A percentile compares a stretch with the other conserved stretches of the same genome.
phyloP scores from a whole-genome alignment of 2,113 vertebrate genomes.

The Petrocephalus zakoni region DNA sequence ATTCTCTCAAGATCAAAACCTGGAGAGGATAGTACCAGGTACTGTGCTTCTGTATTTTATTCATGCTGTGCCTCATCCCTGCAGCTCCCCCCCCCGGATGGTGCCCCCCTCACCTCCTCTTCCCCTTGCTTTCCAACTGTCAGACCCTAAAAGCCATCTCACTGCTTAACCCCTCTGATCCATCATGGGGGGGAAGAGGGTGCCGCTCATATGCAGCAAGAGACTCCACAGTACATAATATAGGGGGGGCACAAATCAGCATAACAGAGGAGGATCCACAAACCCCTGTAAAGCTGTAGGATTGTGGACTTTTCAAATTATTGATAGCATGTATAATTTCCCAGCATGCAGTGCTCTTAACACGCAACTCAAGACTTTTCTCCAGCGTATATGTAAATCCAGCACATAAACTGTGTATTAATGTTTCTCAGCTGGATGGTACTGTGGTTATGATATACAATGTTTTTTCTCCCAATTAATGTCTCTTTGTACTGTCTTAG shows the following conservation, averaged over 20 bases:
- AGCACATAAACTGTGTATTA: background rate
- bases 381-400: background rate
- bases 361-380: background rate
- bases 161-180: background rate
- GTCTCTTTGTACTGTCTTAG: background rate
- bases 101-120: background rate
- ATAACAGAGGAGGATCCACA: background rate
- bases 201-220: background rate
- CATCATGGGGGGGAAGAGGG: background rate
- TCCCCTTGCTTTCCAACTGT: background rate
- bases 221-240: background rate
- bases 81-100: background rate
- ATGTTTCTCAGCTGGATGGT: background rate
- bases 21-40: constrained; percentile 25
- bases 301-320: background rate
- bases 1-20: constrained; percentile 24
- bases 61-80: constrained; percentile 27
- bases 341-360: background rate
- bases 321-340: background rate
- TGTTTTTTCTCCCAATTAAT: background rate
- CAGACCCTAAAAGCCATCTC: background rate
- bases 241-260: background rate
- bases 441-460: background rate
- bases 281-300: background rate
- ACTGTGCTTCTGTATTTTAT: constrained; percentile 8